Conservation (phyloP, 1,140 invertebrate species). For the Belonocnema kinseyi region DNA sequence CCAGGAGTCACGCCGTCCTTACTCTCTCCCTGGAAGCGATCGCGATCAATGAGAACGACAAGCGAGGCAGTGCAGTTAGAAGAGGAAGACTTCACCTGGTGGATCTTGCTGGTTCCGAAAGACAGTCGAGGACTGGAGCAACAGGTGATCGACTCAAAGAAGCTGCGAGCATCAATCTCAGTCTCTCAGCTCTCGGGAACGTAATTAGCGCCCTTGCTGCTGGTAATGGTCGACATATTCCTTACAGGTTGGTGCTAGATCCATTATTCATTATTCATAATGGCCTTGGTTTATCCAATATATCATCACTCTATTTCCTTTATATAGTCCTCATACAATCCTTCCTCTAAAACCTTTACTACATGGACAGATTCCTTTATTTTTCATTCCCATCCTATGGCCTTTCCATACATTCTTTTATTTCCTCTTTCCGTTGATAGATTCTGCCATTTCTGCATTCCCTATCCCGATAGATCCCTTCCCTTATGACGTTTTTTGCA, state of each 20-base stretch:
- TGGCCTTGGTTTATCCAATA: neutral
- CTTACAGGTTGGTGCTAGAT: conserved; percentile 79
- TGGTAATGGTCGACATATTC: conserved; percentile 92
- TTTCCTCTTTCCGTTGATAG: too few species aligned
- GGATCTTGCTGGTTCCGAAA: conserved; percentile 92
- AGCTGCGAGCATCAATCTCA: conserved; percentile 97
- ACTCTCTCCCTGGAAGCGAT: conserved; percentile 87
- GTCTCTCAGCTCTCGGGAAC: conserved; percentile 93
- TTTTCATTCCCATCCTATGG: too few species aligned
- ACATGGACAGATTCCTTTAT: too few species aligned
- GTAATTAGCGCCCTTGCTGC: conserved; percentile 95
- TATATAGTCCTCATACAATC: too few species aligned
- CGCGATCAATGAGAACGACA: conserved; percentile 77
- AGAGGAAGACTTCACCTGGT: conserved; percentile 93
- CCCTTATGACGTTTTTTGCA: too few species aligned
- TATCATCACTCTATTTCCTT: too few species aligned
- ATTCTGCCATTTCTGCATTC: too few species aligned
- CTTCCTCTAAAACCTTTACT: too few species aligned
- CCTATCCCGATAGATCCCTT: too few species aligned
- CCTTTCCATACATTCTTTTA: too few species aligned
- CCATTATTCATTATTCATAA: conserved; percentile 20
- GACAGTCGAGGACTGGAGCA: conserved; percentile 91
- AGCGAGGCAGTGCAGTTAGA: conserved; percentile 76
- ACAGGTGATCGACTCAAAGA: conserved; percentile 92
- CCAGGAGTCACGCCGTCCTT: conserved; percentile 93